Evolutionary conservation across 2,113 vertebrate species (phyloP), one percentile per base, ranked within the genome.

Genomic region (Crocuta crocuta): DNA sequence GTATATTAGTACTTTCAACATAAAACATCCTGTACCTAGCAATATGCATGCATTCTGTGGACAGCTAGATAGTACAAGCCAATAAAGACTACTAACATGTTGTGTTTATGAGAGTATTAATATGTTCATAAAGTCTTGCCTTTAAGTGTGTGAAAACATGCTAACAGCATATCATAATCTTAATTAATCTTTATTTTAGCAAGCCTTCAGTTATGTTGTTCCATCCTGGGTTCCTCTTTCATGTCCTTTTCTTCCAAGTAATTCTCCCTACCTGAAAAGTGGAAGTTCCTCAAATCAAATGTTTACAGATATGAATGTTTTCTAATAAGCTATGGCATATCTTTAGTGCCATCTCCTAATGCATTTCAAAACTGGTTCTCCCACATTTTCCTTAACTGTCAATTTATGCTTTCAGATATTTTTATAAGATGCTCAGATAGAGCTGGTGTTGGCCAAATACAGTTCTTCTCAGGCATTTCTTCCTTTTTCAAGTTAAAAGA

Each of bases 281-380:
- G 26, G 24, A 79, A 68, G 9, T 68, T 89, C 90, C 76, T 79
- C 68, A 92, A 33, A 12, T 90, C 68, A 92, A 45, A 71, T 80
- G 43, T 87, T 92, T 76, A 81, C 15, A 12, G 35, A 65, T 71
- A 66, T 39, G 45, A 95, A n/a, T 79, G 17, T 87, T 90, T 58
- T 15, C 48, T 80, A 35, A 68, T 19, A 84, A 83, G 13, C 50
- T 50, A 63, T 39, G 70, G 16, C n/a, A 0, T 39, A 53, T 86
- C 91, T 83, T 90, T 79, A 81, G 61, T 95, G 87, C 84, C 87
- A 26, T 96, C 78, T 97, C 94, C 43, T 76, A 63, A 13, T 31
- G 58, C 80, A 96, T 85, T 94, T 97, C 95, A 50, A 90, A 98
- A 98, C 96, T 70, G 68, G 53, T 85, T 96, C 96, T 98, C 61